A percentile compares a stretch with the other conserved stretches of the same genome.
These are phyloP conservation scores for Discoglossus pictus DNA, from an alignment of 2,797 vertebrate genomes.

Conservation along the genomic window DNA sequence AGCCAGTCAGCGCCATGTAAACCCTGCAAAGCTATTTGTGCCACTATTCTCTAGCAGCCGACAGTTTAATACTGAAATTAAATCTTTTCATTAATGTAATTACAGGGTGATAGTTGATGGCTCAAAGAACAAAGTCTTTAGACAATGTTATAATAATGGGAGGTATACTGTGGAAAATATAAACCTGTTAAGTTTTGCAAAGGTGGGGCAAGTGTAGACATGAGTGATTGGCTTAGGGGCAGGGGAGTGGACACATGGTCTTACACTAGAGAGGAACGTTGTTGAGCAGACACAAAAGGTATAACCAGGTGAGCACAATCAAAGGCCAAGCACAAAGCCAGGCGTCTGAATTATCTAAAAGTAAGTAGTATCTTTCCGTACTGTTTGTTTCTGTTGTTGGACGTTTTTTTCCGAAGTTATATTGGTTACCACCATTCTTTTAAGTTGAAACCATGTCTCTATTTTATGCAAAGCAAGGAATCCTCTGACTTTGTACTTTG, in stretches of 20 bases:
- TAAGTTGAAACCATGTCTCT: too few species aligned
- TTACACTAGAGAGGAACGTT: constrained; percentile 34
- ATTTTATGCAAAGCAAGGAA: too few species aligned
- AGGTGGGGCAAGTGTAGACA: constrained; percentile 53
- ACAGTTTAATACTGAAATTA: constrained; percentile 50
- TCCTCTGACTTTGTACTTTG: too few species aligned
- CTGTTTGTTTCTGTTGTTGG: not conserved
- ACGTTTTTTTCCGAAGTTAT: too few species aligned
- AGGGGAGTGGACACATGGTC: constrained; percentile 49
- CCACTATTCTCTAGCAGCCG: not conserved
- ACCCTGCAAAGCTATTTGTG: not conserved
- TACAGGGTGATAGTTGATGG: constrained; percentile 54
- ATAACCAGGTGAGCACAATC: constrained; percentile 48
- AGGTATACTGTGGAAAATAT: constrained; percentile 36
- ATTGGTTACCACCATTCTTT: too few species aligned
- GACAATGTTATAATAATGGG: constrained; percentile 30
- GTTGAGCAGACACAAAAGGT: constrained; percentile 36
- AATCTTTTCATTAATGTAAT: constrained; percentile 63
- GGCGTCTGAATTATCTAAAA: not conserved
- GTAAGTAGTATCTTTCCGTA: constrained; percentile 12
- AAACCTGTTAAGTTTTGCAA: constrained; percentile 44
- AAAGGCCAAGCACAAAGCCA: not conserved
- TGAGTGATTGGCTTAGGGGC: constrained; percentile 56
- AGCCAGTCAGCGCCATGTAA: not conserved
- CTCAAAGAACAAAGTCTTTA: constrained; percentile 43